A percentile compares a stretch with the other conserved stretches of the same genome.
These are phyloP conservation scores for Rhopilema esculentum DNA, from an alignment of 30 jellyfish, hydroid and myxozoan species.

Conservation along the genomic window DNA sequence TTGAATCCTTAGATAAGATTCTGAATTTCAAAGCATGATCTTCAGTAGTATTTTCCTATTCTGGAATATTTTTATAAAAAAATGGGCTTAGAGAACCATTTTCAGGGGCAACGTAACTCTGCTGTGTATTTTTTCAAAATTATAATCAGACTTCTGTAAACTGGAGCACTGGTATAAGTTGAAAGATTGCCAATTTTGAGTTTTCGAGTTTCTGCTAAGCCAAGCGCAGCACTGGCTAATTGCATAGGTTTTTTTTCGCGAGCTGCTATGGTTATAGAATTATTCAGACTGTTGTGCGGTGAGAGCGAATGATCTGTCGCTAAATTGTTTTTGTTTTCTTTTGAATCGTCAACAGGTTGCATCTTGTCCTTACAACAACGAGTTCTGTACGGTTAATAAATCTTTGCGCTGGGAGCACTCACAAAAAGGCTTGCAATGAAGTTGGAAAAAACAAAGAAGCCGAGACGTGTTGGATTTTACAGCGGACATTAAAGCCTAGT, in stretches of 20 bases:
- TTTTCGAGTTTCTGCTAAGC: neutral
- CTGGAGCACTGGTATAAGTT: too few relatives aligned
- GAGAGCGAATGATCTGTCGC: neutral
- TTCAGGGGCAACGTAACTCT: too few relatives aligned
- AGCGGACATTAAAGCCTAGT: too few relatives aligned
- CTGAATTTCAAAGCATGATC: too few relatives aligned
- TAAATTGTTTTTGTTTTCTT: slow-evolving; percentile 7
- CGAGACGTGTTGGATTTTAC: too few relatives aligned
- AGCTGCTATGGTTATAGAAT: neutral
- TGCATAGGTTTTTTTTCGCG: neutral
- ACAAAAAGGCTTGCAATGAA: neutral
- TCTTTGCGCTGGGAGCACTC: neutral
- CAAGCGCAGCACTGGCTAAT: neutral
- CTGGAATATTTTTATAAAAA: too few relatives aligned
- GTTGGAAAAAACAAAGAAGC: neutral
- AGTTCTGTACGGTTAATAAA: neutral
- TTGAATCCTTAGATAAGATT: too few relatives aligned
- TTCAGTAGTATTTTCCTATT: too few relatives aligned
- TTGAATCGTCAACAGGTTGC: slow-evolving; percentile 10
- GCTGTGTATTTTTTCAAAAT: too few relatives aligned
- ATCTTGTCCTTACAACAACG: slow-evolving; percentile 7
- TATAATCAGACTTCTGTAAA: too few relatives aligned
- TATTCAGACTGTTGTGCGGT: slow-evolving; percentile 23
- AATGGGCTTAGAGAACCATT: too few relatives aligned
- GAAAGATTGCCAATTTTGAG: too few relatives aligned